Evolutionary conservation across 2,113 vertebrate species (phyloP), one percentile per base, ranked within the genome.

Genomic region (Ranitomeya variabilis): DNA sequence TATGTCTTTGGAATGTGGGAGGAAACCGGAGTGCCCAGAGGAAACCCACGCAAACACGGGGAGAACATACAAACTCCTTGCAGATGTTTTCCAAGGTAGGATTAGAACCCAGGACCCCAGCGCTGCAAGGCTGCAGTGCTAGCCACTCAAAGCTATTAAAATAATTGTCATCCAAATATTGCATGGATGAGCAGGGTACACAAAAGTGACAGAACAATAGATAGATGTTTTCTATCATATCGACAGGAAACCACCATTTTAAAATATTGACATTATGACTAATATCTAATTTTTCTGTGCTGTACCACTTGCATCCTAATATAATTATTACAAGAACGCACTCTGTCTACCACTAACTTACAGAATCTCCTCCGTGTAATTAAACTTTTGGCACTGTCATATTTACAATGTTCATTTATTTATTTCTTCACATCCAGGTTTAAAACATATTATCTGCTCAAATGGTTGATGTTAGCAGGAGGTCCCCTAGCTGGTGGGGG

Each of bases 391-490:
- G 9, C 77, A 4, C 77, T 26, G 6, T 57, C 21, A 26, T 26
- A 8, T 26, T 80, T 80, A 26, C 54, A 57, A 54, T 79, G 77
- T 7, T 79, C 77, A 79, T 79, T 55, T 79, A n/a, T 79, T 12
- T 55, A 23, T 55, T n/a, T 79, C 59, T 16, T 31, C 31, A 59
- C 60, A 13, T 10, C 45, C 60, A 45, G n/a, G 31, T 21, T 37
- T 79, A 80, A 54, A 8, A 86, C 19, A 77, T 16, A 86, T 21
- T 16, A 86, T 21, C 74, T 66, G 60, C 60, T 83, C 19, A 59
- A 13, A 62, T 80, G 76, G 86, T 80, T 55, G 60, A 66, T 64
- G 45, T 54, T 78, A 73, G 83, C 83, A 86, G 83, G 85, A n/a
- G 57, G 73, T 79, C 74, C 74, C 64, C 78, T 21, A 74, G 15